phyloP scores from a whole-genome alignment of 2,797 vertebrate species.

The Saxicola maurus region DNA sequence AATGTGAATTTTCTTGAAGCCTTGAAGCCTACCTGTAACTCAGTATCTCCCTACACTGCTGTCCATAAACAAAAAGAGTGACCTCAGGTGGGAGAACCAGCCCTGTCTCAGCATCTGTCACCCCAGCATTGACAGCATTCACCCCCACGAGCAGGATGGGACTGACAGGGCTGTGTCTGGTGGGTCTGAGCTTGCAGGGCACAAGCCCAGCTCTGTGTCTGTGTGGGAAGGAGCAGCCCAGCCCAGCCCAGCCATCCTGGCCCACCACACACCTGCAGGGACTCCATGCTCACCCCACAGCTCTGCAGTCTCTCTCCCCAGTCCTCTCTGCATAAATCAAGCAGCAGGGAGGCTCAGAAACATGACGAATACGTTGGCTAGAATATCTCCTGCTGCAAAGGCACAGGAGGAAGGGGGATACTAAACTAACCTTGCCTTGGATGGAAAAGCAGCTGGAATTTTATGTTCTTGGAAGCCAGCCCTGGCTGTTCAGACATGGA shows the following conservation, averaged over 20 bases:
- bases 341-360: slow-evolving; percentile 67
- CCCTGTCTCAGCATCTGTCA: background rate
- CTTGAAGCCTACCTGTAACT: background rate
- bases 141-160: fast-evolving
- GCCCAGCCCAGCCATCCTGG: background rate
- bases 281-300: background rate
- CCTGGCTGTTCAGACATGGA: slow-evolving; percentile 53
- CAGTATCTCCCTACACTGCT: background rate
- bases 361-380: slow-evolving; percentile 70
- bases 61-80: fast-evolving
- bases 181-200: background rate
- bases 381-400: slow-evolving; percentile 62
- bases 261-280: background rate
- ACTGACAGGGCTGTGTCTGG: fast-evolving
- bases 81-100: background rate
- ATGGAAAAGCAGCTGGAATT: slow-evolving; percentile 68
- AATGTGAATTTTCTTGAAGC: background rate
- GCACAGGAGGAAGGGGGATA: slow-evolving; percentile 46
- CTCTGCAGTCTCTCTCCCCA: background rate
- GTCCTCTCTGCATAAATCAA: slow-evolving; percentile 64
- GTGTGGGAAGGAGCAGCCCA: background rate
- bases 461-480: slow-evolving; percentile 70
- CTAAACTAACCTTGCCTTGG: slow-evolving; percentile 67
- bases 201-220: background rate
- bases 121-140: background rate